A percentile compares a stretch with the other conserved stretches of the same genome.
These are phyloP conservation scores for Pandemis heparana DNA, from an alignment of 2,888 invertebrate species.

Conservation along the genomic window DNA sequence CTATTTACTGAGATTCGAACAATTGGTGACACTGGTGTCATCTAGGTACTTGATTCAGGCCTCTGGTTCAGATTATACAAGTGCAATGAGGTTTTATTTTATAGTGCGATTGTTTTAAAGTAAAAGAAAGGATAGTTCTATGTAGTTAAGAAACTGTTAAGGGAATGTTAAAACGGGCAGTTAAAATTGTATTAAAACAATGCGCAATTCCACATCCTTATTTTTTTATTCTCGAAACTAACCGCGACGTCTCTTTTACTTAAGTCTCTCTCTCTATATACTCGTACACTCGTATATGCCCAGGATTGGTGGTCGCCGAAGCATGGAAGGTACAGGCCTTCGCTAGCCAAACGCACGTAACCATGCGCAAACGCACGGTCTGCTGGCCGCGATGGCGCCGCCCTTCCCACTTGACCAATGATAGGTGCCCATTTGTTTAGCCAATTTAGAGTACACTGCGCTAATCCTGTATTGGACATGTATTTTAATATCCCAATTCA, in stretches of 20 bases:
- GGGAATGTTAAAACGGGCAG: too few relatives aligned
- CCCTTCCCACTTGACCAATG: constrained; percentile 47
- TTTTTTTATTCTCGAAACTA: not conserved
- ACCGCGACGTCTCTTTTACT: not conserved
- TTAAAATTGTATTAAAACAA: too few relatives aligned
- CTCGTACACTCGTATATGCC: constrained; percentile 34
- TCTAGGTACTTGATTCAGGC: too few relatives aligned
- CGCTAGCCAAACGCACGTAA: constrained; percentile 44
- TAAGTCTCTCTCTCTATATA: not conserved
- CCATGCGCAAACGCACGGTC: constrained; percentile 52
- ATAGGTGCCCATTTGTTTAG: constrained; percentile 9
- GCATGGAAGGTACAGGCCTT: constrained; percentile 61
- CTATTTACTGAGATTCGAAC: too few relatives aligned
- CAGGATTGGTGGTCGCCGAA: constrained; percentile 67
- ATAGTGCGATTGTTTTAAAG: too few relatives aligned
- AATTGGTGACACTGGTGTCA: too few relatives aligned
- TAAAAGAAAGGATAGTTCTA: too few relatives aligned
- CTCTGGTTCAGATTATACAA: too few relatives aligned
- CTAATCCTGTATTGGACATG: not conserved
- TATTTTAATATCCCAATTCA: not conserved
- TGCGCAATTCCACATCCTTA: too few relatives aligned
- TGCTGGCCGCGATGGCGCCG: constrained; percentile 59
- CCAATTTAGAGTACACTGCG: constrained; percentile 10
- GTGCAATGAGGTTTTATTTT: too few relatives aligned
- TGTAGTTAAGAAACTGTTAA: too few relatives aligned